phyloP scores from a whole-genome alignment of 2,113 vertebrate species.

The Entomyzon cyanotis region DNA sequence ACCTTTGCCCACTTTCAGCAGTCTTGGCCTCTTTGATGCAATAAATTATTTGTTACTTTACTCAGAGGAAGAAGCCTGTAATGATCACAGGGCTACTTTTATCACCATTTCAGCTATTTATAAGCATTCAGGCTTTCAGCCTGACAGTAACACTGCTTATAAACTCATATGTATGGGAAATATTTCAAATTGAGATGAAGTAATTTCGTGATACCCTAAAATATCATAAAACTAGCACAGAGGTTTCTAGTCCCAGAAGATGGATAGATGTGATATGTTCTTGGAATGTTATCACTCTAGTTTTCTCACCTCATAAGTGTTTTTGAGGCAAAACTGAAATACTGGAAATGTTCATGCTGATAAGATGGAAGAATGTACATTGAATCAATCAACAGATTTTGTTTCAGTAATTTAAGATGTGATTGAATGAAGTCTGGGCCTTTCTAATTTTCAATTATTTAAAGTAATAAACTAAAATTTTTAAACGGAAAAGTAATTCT shows the following conservation, averaged over 20 bases:
- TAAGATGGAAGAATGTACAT: not conserved
- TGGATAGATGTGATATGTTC: not conserved
- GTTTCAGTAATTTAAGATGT: not conserved
- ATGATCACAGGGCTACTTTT: not conserved
- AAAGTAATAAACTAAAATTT: not conserved
- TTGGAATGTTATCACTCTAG: not conserved
- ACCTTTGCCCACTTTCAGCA: not conserved
- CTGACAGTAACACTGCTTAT: not conserved
- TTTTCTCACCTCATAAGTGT: not conserved
- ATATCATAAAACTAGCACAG: not conserved
- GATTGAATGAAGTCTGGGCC: not conserved
- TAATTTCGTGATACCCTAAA: conserved; percentile 1
- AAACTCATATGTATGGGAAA: not conserved
- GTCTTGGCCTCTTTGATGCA: not conserved
- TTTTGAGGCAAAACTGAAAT: not conserved
- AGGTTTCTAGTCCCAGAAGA: conserved; percentile 7
- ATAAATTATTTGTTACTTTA: not conserved
- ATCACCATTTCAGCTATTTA: not conserved
- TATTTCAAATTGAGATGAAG: not conserved
- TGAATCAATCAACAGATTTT: not conserved
- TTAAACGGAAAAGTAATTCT: not conserved
- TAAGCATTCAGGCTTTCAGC: not conserved
- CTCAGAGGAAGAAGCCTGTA: not conserved
- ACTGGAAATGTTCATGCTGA: not conserved
- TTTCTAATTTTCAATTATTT: not conserved